Evolutionary conservation across 1,140 invertebrate genomes (phyloP).

Genomic region (Zaprionus gabonicus): DNA sequence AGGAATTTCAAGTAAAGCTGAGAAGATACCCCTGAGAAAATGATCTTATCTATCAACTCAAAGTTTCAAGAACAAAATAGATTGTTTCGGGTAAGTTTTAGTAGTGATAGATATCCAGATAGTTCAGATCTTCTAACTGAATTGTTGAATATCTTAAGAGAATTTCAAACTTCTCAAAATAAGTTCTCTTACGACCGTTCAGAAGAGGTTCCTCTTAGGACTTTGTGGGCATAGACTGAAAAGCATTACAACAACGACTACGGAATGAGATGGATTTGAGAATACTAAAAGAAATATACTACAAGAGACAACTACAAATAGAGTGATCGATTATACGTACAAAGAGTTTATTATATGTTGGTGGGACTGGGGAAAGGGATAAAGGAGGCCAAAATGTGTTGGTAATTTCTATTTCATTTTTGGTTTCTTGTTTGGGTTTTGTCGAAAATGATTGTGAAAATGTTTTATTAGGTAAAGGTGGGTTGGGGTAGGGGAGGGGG

Average conservation of each 20-base stretch:
- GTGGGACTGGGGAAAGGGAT: neutral
- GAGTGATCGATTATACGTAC: neutral
- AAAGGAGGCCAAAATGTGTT: neutral
- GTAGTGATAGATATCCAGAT: neutral
- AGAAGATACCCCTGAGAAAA: no score
- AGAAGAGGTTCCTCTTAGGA: neutral
- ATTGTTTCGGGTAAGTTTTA: no score
- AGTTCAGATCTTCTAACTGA: neutral
- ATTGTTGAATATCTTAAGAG: no score
- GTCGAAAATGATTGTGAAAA: slow-evolving; percentile 5
- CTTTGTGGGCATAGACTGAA: neutral
- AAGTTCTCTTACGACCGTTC: neutral
- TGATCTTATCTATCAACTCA: no score
- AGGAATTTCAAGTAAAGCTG: no score
- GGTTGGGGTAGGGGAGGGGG: slow-evolving; percentile 6
- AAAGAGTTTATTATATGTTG: neutral
- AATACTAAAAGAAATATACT: neutral
- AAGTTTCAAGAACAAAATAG: no score
- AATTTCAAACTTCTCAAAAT: no score
- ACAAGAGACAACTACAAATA: slow-evolving; percentile 3
- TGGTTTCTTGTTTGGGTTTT: neutral
- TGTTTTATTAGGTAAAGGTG: neutral
- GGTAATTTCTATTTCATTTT: neutral
- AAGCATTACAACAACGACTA: slow-evolving; percentile 3
- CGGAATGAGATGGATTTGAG: neutral